phyloP scores from a whole-genome alignment of 2,113 vertebrate genomes.

The Ceratotherium simum region DNA sequence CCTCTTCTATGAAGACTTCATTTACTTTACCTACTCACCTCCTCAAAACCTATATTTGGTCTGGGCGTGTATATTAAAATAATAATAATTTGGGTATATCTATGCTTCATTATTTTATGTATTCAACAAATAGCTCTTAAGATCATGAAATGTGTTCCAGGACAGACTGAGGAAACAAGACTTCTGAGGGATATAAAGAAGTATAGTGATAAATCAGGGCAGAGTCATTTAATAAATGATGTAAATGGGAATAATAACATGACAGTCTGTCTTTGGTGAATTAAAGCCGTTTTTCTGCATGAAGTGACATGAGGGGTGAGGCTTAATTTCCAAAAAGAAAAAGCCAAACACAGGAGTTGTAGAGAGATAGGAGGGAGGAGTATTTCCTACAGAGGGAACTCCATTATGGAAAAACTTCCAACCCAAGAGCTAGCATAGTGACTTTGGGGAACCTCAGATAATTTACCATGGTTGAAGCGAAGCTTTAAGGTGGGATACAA shows the following conservation, averaged over 20 bases:
- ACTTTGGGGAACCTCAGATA: not conserved
- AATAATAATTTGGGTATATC: not conserved
- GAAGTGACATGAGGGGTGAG: not conserved
- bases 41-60: not conserved
- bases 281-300: not conserved
- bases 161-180: not conserved
- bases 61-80: not conserved
- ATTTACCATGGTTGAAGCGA: not conserved
- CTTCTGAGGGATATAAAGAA: not conserved
- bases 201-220: not conserved
- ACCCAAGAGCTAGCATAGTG: not conserved
- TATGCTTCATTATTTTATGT: not conserved
- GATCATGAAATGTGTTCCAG: not conserved
- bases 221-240: not conserved
- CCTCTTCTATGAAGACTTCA: not conserved
- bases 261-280: not conserved
- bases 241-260: not conserved
- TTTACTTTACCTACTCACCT: not conserved
- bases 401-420: not conserved
- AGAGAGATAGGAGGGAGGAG: not conserved
- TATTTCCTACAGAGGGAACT: not conserved
- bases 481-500: not conserved
- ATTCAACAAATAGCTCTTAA: conserved; percentile 1
- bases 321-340: not conserved
- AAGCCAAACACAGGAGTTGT: not conserved